Evolutionary conservation across 2,888 invertebrate species (phyloP), one percentile per base, ranked within the genome.

Genomic region (Troides oblongomaculatus): DNA sequence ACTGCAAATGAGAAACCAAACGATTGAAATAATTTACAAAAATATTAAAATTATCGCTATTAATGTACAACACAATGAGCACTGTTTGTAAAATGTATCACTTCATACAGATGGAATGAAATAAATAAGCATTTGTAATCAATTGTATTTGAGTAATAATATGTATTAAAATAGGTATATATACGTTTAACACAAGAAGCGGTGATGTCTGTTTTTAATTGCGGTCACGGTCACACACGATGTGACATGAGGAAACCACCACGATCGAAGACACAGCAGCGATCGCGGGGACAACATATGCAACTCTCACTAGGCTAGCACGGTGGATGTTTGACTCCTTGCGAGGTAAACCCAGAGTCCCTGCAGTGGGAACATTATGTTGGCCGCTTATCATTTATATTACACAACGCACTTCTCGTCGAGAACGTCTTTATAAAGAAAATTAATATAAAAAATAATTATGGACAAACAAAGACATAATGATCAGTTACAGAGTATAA

Each of bases 11-110:
- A 69, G 63, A 72, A 68, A 70, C 74, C 67, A 75, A 82, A 79
- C 79, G 78, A 82, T 84, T 82, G 82, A 86, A 86, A 84, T 84
- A 85, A 87, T 86, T 86, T 88, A 88, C 81, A 90, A 90, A 90
- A 89, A 89, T 89, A 90, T 87, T 87, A 85, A 84, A 83, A 84
- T 82, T 78, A 83, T 86, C 82, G 80, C 72, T 80, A 83, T 81
- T 77, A 83, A 84, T 84, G 79, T 83, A 87, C 82, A 87, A 88
- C 84, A 86, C 83, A 87, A 85, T 83, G 85, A 84, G 84, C 81
- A 80, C 80, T 84, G 81, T 77, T 79, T 78, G 78, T 85, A 81
- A 83, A 80, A 77, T 82, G 77, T 81, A 85, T 84, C 83, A 86
- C 84, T 84, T 82, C 80, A 84, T 77, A 77, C 71, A 76, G 84